Percentiles rank a stretch among this genome's conserved stretches.
phyloP scores from a whole-genome alignment of 2,888 invertebrate genomes.

The Mesochorus sp. region DNA sequence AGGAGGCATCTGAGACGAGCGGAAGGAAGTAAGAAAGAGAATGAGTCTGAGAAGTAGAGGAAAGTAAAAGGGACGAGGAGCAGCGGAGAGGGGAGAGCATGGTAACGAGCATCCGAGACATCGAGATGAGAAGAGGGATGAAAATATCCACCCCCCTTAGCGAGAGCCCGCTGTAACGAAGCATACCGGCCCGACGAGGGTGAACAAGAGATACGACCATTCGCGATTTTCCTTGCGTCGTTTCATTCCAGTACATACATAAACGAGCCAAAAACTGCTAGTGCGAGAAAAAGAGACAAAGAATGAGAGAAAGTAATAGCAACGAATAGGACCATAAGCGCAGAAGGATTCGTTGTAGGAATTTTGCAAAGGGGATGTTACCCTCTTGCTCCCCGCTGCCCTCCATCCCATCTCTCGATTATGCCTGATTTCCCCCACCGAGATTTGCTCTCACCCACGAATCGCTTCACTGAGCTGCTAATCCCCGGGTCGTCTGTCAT shows the following conservation, averaged over 20 bases:
- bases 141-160: slow-evolving; percentile 44
- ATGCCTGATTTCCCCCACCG: slow-evolving; percentile 47
- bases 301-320: neutral
- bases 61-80: slow-evolving; percentile 64
- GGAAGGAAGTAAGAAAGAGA: slow-evolving; percentile 73
- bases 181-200: slow-evolving; percentile 43
- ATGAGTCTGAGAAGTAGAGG: slow-evolving; percentile 34
- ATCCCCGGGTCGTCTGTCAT: slow-evolving; percentile 40
- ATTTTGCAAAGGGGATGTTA: slow-evolving; percentile 59
- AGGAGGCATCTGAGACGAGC: slow-evolving; percentile 42
- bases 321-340: slow-evolving; percentile 5
- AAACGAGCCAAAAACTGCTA: slow-evolving; percentile 1
- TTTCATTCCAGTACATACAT: slow-evolving; percentile 19
- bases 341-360: slow-evolving; percentile 25
- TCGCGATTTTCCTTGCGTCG: neutral
- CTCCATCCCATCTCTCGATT: slow-evolving; percentile 29
- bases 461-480: slow-evolving; percentile 52
- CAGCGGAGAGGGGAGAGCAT: slow-evolving; percentile 46
- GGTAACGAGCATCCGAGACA: slow-evolving; percentile 69
- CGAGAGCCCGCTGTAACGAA: slow-evolving; percentile 50
- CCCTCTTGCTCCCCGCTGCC: slow-evolving; percentile 44
- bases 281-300: slow-evolving; percentile 5
- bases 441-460: slow-evolving; percentile 49
- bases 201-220: slow-evolving; percentile 27
- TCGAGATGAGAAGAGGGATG: slow-evolving; percentile 19